phyloP scores from a whole-genome alignment of 2,888 invertebrate genomes.

The Mesoligia furuncula region DNA sequence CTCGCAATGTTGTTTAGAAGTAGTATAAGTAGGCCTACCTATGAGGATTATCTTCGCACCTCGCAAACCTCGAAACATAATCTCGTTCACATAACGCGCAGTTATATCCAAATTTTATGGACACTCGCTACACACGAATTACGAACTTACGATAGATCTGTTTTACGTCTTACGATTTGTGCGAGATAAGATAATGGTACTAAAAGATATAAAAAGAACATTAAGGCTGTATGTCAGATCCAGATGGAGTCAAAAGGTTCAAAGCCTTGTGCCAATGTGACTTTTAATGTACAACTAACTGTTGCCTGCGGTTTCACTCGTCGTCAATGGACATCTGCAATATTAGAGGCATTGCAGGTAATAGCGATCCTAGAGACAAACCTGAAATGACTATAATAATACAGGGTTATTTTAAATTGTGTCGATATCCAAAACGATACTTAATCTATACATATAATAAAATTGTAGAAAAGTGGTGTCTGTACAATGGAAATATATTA shows the following conservation, averaged over 20 bases:
- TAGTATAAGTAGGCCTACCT: too few species aligned
- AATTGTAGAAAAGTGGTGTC: too few species aligned
- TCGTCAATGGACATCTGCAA: background rate
- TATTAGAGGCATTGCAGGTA: background rate
- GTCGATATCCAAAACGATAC: too few species aligned
- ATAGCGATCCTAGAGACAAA: background rate
- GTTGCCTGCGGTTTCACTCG: background rate
- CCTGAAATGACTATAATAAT: too few species aligned
- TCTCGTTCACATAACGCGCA: background rate
- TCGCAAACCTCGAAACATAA: background rate
- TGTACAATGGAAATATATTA: too few species aligned
- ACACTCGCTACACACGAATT: constrained; percentile 8
- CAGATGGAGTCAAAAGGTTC: background rate
- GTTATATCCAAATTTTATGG: constrained; percentile 13
- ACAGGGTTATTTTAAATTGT: too few species aligned
- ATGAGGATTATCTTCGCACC: background rate
- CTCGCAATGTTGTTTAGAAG: background rate
- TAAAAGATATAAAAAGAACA: constrained; percentile 8
- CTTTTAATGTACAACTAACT: too few species aligned
- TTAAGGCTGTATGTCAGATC: background rate
- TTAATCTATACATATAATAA: too few species aligned
- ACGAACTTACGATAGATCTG: constrained; percentile 31
- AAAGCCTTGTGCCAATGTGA: background rate
- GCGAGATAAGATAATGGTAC: constrained; percentile 9
- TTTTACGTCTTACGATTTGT: constrained; percentile 31